Evolutionary conservation across 2,797 vertebrate genomes (phyloP), one percentile per base, ranked within the genome.

Genomic region (Myotis planiceps): DNA sequence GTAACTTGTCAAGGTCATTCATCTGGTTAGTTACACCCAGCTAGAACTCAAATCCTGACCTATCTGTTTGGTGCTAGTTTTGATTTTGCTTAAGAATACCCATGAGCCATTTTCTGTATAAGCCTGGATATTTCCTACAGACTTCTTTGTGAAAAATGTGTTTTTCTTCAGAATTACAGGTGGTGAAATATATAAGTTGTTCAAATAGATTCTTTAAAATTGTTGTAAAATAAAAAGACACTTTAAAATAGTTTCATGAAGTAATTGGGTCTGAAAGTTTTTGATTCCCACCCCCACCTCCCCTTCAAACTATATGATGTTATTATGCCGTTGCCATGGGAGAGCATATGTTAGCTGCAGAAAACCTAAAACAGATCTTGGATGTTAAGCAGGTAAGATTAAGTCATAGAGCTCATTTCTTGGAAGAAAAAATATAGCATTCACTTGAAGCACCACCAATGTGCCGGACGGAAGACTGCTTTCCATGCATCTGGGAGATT

Each of bases 331-430:
- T 97, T 98, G 97, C 97, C 96, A 97, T 75, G 93, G 97, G 96
- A 96, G 83, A 98, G 88, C 96, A 63, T 92, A 93, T 88, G 85
- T 95, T 94, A 95, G 79, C 94, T 98, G 97, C 97, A 96, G 98
- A 96, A 98, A 98, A 95, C 79, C 95, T 96, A 82, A 98, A 97
- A 97, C 95, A 97, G 89, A 97, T 97, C 93, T 96, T 94, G 98
- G 98, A 96, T 97, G 96, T 97, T 98, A 98, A 98, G 88, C 97
- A 98, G 97, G 98, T 97, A 98, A 97, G 95, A 97, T 98, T 97
- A 98, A 98, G 97, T 98, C 96, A 97, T 75, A 97, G 97, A 96
- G 74, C 97, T 97, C 79, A 96, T 53, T 96, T 97, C 91, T 94
- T 84, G 80, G 95, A 95, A 96, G 97, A 93, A 91, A 79, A 98